Percentiles rank a stretch among this genome's conserved stretches.
These are phyloP conservation scores for Scaptomyza reducta DNA, from an alignment of 2,888 invertebrate genomes.

Conservation along the genomic window DNA sequence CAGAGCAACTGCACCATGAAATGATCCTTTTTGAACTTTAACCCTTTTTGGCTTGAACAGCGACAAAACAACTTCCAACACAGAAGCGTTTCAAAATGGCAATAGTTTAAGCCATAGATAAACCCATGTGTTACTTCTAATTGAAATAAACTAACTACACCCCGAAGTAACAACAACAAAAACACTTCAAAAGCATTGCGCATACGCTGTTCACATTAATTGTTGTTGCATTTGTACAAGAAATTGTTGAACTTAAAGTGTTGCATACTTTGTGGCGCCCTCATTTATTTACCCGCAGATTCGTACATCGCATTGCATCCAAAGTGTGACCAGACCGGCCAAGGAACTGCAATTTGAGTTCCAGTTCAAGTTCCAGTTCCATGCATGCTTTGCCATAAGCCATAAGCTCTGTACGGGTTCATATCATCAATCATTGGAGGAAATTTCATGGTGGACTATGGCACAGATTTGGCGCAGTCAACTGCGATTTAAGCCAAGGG, in stretches of 20 bases:
- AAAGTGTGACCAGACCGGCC: slow-evolving; percentile 27
- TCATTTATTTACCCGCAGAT: slow-evolving; percentile 5
- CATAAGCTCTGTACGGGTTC: slow-evolving; percentile 16
- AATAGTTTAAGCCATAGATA: neutral
- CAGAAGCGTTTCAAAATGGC: no score
- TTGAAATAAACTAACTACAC: no score
- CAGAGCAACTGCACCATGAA: neutral
- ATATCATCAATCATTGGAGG: slow-evolving; percentile 66
- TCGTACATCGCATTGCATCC: slow-evolving; percentile 14
- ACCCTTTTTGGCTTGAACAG: neutral
- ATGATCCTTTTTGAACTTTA: slow-evolving; percentile 10
- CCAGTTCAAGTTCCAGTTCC: neutral
- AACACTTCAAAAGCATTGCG: neutral
- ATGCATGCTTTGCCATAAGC: neutral
- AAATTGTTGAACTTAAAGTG: slow-evolving; percentile 26
- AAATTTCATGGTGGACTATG: slow-evolving; percentile 43
- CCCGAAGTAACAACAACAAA: no score
- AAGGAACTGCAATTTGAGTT: slow-evolving; percentile 3
- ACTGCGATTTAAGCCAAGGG: slow-evolving; percentile 26
- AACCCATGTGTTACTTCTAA: neutral
- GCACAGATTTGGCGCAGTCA: slow-evolving; percentile 33
- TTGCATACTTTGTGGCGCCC: slow-evolving; percentile 5
- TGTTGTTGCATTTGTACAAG: neutral
- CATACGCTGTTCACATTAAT: neutral
- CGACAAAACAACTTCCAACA: neutral